phyloP scores from a whole-genome alignment of 2,113 vertebrate genomes.

The Macrotus californicus region DNA sequence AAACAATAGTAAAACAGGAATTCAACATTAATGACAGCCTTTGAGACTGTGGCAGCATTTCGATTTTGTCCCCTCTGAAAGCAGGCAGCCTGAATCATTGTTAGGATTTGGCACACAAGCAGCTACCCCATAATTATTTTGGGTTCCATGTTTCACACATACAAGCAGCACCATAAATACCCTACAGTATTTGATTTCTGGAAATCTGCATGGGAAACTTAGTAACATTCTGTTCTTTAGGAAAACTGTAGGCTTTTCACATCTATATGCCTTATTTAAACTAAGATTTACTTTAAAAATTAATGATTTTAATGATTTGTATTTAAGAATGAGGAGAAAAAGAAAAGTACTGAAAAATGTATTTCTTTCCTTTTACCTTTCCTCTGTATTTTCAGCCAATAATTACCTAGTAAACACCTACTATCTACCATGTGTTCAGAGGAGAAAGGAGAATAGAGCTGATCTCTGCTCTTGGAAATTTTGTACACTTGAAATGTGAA shows the following conservation, averaged over 20 bases:
- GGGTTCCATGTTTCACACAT: neutral
- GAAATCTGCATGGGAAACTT: neutral
- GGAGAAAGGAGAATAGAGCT: neutral
- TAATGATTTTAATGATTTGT: neutral
- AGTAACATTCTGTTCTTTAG: neutral
- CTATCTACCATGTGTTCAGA: neutral
- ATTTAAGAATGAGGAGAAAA: neutral
- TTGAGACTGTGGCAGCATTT: neutral
- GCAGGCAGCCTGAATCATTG: neutral
- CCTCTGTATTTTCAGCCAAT: neutral
- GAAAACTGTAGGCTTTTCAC: neutral
- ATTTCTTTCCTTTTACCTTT: neutral
- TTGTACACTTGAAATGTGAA: neutral
- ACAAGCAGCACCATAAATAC: neutral
- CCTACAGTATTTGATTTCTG: neutral
- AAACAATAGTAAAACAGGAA: neutral
- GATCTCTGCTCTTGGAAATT: neutral
- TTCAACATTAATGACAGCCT: neutral
- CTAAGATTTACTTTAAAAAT: neutral
- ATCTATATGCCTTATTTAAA: neutral
- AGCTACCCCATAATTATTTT: neutral
- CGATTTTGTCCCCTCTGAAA: neutral
- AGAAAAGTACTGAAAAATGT: neutral
- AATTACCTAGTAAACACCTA: neutral
- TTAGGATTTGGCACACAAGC: neutral